Base-by-base conservation (phyloP, 2,113 vertebrate species). In the Numenius arquata region DNA sequence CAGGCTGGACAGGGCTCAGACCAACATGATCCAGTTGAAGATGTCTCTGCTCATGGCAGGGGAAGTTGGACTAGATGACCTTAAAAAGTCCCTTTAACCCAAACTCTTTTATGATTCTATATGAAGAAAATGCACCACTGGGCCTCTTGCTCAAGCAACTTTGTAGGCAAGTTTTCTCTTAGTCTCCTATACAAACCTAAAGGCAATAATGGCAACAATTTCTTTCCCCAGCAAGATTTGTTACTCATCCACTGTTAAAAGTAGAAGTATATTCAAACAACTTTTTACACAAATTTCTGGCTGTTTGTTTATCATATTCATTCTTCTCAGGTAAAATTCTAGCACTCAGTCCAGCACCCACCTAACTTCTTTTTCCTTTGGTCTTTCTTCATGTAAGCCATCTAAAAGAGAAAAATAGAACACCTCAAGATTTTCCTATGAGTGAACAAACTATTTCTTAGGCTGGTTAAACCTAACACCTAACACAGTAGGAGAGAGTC, bases 111-210 rank as follows among this genome's bases (percentile, higher is more conserved):
- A 29, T 20, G 26, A 29, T 40, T 29, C 38, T 40, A 41, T 65
- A 30, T 36, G 38, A 82, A 62, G 15, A 77, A 80, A 84, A 78
- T 13, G 3, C 7, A 43, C 2, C 3, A 38, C 12, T 27, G 18
- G 0, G 0, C 2, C 13, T 85, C 76, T 65, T 75, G 10, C 3
- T 85, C 5, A 45, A 47, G 36, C 11, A 61, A 27, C 7, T 17
- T 94, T 71, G 84, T n/a, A 36, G 26, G 29, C 34, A 71, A 25
- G 11, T 71, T 5, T 8, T 27, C 12, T 7, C 5, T 16, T 43
- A 30, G 27, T 52, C 6, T 81, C 19, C 14, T 66, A 15, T 15
- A n/a, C 3, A 80, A 66, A 6, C 27, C 22, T 70, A 56, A 59
- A 52, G 23, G 9, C 4, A 63, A 5, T 43, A 87, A 47, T 5